Conservation (phyloP, 2,113 vertebrate species). For the Brachionichthys hirsutus region DNA sequence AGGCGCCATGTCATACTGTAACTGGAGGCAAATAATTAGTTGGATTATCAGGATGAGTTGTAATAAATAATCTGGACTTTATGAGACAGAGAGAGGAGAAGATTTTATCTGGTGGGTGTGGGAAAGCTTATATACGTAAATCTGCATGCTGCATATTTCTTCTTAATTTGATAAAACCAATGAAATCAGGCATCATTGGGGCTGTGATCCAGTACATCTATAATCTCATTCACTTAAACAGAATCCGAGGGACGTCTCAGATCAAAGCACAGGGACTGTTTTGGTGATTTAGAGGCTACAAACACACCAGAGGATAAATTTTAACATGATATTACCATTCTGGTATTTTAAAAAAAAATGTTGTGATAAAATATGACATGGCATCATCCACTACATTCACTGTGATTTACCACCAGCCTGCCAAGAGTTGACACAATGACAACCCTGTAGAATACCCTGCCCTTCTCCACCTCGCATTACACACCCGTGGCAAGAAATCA, state of each 20-base stretch:
- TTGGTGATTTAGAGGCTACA: slow-evolving; percentile 2
- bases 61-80: slow-evolving; percentile 40
- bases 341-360: slow-evolving; percentile 17
- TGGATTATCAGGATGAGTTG: slow-evolving; percentile 40
- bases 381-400: slow-evolving; percentile 15
- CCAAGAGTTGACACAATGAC: slow-evolving; percentile 7
- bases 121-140: slow-evolving; percentile 5
- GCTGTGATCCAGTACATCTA: slow-evolving; percentile 17
- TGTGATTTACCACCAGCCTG: slow-evolving; percentile 21
- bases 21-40: slow-evolving; percentile 38
- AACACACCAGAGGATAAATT: slow-evolving; percentile 1
- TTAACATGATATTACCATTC: slow-evolving; percentile 4
- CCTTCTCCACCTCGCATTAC: slow-evolving; percentile 28
- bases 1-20: slow-evolving; percentile 27
- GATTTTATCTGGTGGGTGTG: slow-evolving; percentile 2
- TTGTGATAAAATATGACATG: slow-evolving; percentile 26
- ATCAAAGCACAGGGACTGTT: slow-evolving; percentile 20
- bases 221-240: slow-evolving; percentile 50
- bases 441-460: slow-evolving; percentile 32
- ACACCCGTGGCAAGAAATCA: slow-evolving; percentile 19
- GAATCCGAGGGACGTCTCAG: slow-evolving; percentile 39
- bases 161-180: slow-evolving; percentile 25
- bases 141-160: neutral
- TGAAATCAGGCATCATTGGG: slow-evolving; percentile 20
- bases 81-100: neutral